Conservation (phyloP, 1,140 invertebrate species). For the Planococcus citri region DNA sequence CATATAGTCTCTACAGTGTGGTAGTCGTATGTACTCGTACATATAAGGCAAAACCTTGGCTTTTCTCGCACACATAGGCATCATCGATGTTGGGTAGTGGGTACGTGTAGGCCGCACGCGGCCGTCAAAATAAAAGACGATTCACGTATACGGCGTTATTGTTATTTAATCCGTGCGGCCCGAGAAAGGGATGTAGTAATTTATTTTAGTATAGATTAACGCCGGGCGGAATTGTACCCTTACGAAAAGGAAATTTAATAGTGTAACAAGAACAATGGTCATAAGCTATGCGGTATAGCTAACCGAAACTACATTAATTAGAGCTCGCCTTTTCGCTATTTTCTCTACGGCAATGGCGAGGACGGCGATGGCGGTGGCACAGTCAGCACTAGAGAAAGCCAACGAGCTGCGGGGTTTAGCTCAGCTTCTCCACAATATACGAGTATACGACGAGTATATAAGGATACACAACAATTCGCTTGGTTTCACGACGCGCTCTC, state of each 20-base stretch:
- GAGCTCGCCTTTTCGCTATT: slow-evolving; percentile 5
- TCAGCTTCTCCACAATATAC: no score
- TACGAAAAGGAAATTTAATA: slow-evolving; percentile 19
- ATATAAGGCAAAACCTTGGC: no score
- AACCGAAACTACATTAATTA: slow-evolving; percentile 18
- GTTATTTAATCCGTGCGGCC: slow-evolving; percentile 13
- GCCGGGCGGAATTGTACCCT: slow-evolving; percentile 1
- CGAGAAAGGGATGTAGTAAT: slow-evolving; percentile 15
- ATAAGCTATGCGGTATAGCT: slow-evolving; percentile 9
- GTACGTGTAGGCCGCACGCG: no score
- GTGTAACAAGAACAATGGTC: slow-evolving; percentile 18
- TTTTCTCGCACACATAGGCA: no score
- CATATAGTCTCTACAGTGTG: no score
- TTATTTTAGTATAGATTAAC: slow-evolving; percentile 20
- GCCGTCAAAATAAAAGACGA: background rate
- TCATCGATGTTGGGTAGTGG: no score
- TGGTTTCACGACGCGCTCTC: background rate
- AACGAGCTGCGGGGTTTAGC: no score
- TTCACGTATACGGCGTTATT: background rate
- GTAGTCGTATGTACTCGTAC: no score
- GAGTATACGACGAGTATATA: background rate
- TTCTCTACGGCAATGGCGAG: background rate
- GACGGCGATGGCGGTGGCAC: background rate
- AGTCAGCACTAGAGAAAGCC: background rate
- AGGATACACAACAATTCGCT: background rate